Percentiles rank a stretch among this genome's conserved stretches.
phyloP scores from a whole-genome alignment of 2,113 vertebrate genomes.

The Cochlearius cochlearius region DNA sequence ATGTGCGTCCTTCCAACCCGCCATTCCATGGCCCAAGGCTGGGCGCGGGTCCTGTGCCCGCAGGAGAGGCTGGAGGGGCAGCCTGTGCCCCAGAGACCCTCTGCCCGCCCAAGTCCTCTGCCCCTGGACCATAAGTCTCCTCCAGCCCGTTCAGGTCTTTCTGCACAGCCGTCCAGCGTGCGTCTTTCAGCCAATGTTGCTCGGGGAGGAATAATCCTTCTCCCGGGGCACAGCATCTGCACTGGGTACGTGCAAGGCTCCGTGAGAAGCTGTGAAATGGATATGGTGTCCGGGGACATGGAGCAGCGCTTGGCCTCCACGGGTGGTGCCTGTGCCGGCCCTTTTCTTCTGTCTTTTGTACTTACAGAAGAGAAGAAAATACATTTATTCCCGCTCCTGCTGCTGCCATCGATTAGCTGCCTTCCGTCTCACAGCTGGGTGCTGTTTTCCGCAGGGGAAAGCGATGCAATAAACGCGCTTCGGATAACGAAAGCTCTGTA shows the following conservation, averaged over 20 bases:
- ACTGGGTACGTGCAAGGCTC: neutral
- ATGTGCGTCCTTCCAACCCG: neutral
- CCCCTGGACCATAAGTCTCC: neutral
- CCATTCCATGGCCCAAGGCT: accelerated
- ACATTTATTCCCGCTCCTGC: neutral
- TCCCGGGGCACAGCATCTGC: neutral
- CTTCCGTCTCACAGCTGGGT: neutral
- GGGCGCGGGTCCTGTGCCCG: neutral
- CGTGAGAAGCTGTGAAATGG: neutral
- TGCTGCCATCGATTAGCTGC: neutral
- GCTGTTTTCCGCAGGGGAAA: neutral
- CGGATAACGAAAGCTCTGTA: neutral
- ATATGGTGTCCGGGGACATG: neutral
- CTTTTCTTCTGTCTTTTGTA: neutral
- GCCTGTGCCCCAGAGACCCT: neutral
- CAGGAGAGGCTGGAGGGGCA: neutral
- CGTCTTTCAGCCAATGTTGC: neutral
- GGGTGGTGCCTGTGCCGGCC: neutral
- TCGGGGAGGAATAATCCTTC: neutral
- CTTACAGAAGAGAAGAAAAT: neutral
- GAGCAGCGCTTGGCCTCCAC: neutral
- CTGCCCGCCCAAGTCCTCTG: neutral
- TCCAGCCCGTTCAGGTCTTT: neutral
- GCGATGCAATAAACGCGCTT: neutral
- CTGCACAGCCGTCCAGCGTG: accelerated